phyloP scores from a whole-genome alignment of 1,140 invertebrate genomes.

The Lepidostoma basale region DNA sequence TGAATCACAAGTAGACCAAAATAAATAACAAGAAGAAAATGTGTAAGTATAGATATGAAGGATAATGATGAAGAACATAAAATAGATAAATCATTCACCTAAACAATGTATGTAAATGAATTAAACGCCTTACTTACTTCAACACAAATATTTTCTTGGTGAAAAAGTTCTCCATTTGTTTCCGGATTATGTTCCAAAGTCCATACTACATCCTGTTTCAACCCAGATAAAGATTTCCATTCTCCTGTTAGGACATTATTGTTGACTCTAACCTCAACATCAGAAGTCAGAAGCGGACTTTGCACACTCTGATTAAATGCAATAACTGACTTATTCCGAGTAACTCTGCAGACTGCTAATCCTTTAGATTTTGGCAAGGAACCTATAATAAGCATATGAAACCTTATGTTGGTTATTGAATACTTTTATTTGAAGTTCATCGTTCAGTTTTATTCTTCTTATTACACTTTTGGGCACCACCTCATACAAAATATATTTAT shows the following conservation, averaged over 20 bases:
- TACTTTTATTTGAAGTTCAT: too few species aligned
- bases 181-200: slow-evolving; percentile 32
- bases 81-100: too few species aligned
- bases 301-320: slow-evolving; percentile 40
- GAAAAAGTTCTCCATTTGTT: background rate
- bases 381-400: slow-evolving; percentile 35
- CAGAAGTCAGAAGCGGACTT: background rate
- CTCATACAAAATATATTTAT: too few species aligned
- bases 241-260: slow-evolving; percentile 22
- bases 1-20: too few species aligned
- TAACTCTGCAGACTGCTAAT: slow-evolving; percentile 35
- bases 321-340: slow-evolving; percentile 32
- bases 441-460: too few species aligned
- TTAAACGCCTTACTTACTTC: background rate
- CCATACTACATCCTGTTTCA: slow-evolving; percentile 40
- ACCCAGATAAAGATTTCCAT: slow-evolving; percentile 37
- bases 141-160: background rate
- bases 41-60: too few species aligned
- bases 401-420: too few species aligned
- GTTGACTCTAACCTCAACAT: slow-evolving; percentile 20
- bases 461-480: too few species aligned
- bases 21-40: too few species aligned
- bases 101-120: too few species aligned
- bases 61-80: too few species aligned
- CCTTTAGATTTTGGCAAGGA: slow-evolving; percentile 14